Base-by-base conservation (phyloP, 2,888 invertebrate genomes). In the Drosophila picticornis region DNA sequence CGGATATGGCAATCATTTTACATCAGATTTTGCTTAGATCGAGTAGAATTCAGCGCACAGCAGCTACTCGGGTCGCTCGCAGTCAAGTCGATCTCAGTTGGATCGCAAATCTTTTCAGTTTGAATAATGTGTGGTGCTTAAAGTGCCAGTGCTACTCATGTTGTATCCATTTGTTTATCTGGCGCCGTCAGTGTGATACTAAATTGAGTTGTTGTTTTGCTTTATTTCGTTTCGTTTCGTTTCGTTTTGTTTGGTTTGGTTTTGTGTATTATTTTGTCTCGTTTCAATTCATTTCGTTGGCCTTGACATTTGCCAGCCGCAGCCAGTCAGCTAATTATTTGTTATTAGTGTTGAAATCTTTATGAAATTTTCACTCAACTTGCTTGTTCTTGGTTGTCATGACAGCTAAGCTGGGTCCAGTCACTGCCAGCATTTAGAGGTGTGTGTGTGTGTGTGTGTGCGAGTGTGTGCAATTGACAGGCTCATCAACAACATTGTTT, bases 271-370 rank as follows among this genome's bases (percentile, higher is more conserved):
- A 32, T 57, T 32, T 55, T 66, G 40, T 52, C 60, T 52, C 9
- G 27, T 31, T 69, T 59, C 9, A n/a, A 34, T 36, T 43, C 40
- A 32, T 64, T 57, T 29, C 40, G 72, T 51, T 79, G 69, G 69
- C 80, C 79, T 79, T 79, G 80, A 76, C 80, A 76, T 80, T 80
- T 80, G 76, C 58, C 76, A 79, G 77, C 71, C 73, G 64, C 77
- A 82, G 75, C 76, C 83, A 80, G 78, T 77, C 53, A 73, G 84
- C 88, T 87, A 85, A 85, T 87, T 85, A 85, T 87, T 85, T 84
- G 88, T 83, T 87, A 85, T 85, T 83, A 79, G 83, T 87, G 84
- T 75, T 87, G 85, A 87, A 83, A 84, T 87, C 88, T 84, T 84
- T 80, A 87, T 87, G 84, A 85, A 76, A 79, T 57, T 69, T 76